Conservation (phyloP, 2,888 invertebrate genomes). For the Chaetoderma sp. region DNA sequence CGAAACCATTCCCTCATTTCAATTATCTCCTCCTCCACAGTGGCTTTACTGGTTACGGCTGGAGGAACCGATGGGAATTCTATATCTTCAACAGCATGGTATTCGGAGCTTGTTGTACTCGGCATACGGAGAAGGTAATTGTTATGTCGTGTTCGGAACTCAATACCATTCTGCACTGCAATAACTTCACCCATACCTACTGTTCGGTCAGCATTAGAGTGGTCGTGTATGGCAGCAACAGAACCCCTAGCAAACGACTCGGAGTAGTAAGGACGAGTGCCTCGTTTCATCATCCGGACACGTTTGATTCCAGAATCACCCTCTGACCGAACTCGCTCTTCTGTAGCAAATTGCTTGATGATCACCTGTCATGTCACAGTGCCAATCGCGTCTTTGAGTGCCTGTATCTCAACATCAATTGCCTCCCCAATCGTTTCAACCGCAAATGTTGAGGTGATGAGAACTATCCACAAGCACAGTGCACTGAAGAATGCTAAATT, state of each 20-base stretch:
- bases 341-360: conserved; percentile 40
- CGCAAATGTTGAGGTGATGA: no score
- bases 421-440: no score
- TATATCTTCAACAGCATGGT: conserved; percentile 46
- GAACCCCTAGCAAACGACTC: conserved; percentile 31
- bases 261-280: no score
- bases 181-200: no score
- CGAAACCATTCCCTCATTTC: conserved; percentile 60
- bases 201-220: conserved; percentile 51
- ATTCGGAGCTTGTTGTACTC: conserved; percentile 30
- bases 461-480: no score
- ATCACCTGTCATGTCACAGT: conserved; percentile 39
- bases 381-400: conserved; percentile 25
- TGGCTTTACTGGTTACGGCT: conserved; percentile 41
- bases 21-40: conserved; percentile 40
- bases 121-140: conserved; percentile 57
- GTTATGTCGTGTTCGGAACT: conserved; percentile 62
- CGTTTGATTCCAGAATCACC: conserved; percentile 42
- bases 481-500: no score
- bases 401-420: conserved; percentile 4
- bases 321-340: no score
- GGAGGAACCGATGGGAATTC: conserved; percentile 57
- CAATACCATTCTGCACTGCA: conserved; percentile 56
- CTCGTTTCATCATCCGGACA: no score
- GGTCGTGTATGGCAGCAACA: conserved; percentile 51